Evolutionary conservation across 2,888 invertebrate genomes (phyloP), one percentile per base, ranked within the genome.

Genomic region (Eupithecia centaureata): DNA sequence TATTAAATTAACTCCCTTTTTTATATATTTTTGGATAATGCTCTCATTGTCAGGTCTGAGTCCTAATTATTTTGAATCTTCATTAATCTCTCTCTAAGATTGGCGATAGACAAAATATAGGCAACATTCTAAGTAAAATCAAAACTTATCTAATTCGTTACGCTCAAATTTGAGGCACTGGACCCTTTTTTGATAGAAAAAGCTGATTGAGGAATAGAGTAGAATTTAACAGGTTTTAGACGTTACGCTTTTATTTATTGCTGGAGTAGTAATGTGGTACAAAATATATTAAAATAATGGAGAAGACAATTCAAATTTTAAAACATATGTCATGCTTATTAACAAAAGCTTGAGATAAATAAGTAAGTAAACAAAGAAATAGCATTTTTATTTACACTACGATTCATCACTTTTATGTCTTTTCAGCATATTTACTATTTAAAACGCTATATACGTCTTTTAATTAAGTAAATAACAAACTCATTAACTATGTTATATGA

Each of bases 141-240:
- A n/a, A 38, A 58, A 75, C 80, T 82, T 85, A 79, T 74, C 87
- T 90, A 90, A 88, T 91, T 91, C 90, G 89, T 86, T 88, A 85
- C 80, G 85, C 86, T 88, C 83, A 85, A 79, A 79, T 84, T 83
- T 75, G 79, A 85, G 86, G 87, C 87, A 78, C 76, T 92, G 91
- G 91, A 91, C 91, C 91, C 91, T 86, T 86, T 65, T 2, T 51
- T 52, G 52, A 57, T 52, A 52, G 27, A 57, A 32, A 33, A 57
- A 18, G 13, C 12, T 33, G 7, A 22, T 57, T 12, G 30, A 32
- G 30, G 30, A n/a, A 27, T 27, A 52, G 18, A 47, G 3, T 47
- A 12, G 10, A 47, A 47, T 10, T 22, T 22, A 0, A 22, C 10
- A 47, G 18, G 22, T 4, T 12, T 42, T 47, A 47, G 47, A 47